Conservation (phyloP, 2,888 invertebrate species). For the Diarsia rubi region DNA sequence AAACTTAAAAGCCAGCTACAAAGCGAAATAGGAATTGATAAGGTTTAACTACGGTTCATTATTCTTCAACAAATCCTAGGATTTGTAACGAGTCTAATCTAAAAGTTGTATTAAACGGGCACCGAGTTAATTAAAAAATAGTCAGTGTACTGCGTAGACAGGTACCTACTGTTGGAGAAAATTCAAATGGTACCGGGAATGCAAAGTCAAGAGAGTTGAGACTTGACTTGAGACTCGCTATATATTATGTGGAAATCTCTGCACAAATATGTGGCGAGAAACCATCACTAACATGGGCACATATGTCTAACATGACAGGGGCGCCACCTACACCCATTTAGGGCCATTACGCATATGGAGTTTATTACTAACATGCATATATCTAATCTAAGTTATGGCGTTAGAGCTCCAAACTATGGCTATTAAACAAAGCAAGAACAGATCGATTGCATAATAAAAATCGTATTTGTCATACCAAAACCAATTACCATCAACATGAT, state of each 20-base stretch:
- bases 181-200: constrained; percentile 10
- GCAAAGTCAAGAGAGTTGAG: not conserved
- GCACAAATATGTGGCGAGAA: constrained; percentile 4
- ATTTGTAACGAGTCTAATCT: constrained; percentile 28
- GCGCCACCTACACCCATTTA: constrained; percentile 37
- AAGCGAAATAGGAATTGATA: not conserved
- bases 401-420: constrained; percentile 21
- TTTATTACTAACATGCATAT: constrained; percentile 48
- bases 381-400: constrained; percentile 55
- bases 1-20: not conserved
- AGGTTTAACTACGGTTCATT: not conserved
- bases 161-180: not conserved
- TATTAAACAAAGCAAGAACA: constrained; percentile 33
- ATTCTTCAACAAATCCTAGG: constrained; percentile 11
- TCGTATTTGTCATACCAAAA: constrained; percentile 52
- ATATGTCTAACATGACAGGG: constrained; percentile 36
- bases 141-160: not conserved
- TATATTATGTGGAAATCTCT: not conserved
- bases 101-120: constrained; percentile 33
- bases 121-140: constrained; percentile 37
- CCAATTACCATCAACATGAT: constrained; percentile 55
- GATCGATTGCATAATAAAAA: constrained; percentile 48
- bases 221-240: not conserved
- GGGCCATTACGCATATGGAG: constrained; percentile 41
- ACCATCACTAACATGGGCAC: constrained; percentile 12